Evolutionary conservation across 35 echinoderm and acorn worm species (phyloP).

Genomic region (Ophiothrix spiculata): DNA sequence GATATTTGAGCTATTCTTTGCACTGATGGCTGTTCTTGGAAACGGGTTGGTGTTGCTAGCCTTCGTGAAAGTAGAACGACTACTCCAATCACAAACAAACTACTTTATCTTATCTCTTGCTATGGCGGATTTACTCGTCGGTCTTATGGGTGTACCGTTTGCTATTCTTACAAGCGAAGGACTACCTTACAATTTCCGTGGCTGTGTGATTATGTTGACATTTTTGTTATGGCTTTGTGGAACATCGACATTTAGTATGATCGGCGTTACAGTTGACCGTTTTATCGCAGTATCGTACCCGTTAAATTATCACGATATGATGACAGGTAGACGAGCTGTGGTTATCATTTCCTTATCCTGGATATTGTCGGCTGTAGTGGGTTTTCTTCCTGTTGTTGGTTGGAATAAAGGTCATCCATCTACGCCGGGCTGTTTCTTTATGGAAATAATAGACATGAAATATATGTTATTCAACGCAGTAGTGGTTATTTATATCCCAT

Average conservation of each 20-base stretch:
- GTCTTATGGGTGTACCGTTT: constrained; percentile 64
- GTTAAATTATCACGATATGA: constrained; percentile 41
- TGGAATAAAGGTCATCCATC: constrained; percentile 49
- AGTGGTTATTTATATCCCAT: constrained; percentile 58
- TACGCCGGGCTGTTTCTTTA: constrained; percentile 42
- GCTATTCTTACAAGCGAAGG: constrained; percentile 53
- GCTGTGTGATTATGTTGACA: constrained; percentile 68
- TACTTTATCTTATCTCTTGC: constrained; percentile 72
- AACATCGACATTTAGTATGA: constrained; percentile 68
- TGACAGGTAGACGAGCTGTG: constrained; percentile 40
- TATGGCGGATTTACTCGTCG: constrained; percentile 60
- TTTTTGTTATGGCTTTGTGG: constrained; percentile 68
- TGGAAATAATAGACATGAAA: constrained; percentile 60
- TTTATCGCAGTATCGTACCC: constrained; percentile 63
- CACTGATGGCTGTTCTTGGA: constrained; percentile 34
- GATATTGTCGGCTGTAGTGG: constrained; percentile 52
- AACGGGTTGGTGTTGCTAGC: constrained; percentile 56
- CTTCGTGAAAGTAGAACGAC: constrained; percentile 17
- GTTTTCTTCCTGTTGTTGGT: constrained; percentile 61
- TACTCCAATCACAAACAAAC: constrained; percentile 58
- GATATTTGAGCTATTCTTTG: constrained; percentile 26
- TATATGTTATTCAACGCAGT: constrained; percentile 70
- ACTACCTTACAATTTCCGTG: constrained; percentile 54
- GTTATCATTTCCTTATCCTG: constrained; percentile 51
- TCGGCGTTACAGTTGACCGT: constrained; percentile 64